A percentile compares a stretch with the other conserved stretches of the same genome.
Conservation (phyloP, 2,797 vertebrate genomes). For the Platalea minor region DNA sequence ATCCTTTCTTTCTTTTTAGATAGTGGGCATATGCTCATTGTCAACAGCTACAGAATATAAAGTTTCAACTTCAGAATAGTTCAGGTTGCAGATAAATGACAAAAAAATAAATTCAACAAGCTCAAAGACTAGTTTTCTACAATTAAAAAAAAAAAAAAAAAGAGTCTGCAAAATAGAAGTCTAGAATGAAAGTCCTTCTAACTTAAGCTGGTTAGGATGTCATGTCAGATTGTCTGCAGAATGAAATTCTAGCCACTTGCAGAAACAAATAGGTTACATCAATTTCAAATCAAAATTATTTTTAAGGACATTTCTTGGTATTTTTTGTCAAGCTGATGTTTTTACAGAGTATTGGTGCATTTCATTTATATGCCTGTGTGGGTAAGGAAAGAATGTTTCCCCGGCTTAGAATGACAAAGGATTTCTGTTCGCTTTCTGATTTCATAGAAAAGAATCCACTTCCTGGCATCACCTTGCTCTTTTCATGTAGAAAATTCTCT, state of each 20-base stretch:
- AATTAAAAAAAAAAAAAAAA: not conserved
- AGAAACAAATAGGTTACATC: not conserved
- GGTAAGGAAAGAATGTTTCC: not conserved
- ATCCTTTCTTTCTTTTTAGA: not conserved
- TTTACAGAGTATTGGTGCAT: not conserved
- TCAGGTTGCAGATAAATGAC: not conserved
- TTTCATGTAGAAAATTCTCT: not conserved
- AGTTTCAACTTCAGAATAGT: not conserved
- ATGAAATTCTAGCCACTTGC: not conserved
- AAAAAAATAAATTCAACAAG: not conserved
- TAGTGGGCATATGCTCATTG: not conserved
- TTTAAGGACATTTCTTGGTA: not conserved
- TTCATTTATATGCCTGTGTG: not conserved
- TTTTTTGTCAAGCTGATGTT: not conserved
- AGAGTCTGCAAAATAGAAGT: not conserved
- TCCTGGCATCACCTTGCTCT: not conserved
- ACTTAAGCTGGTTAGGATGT: not conserved
- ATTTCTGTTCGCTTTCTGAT: not conserved
- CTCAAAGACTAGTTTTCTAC: not conserved
- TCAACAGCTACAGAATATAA: not conserved
- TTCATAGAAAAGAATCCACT: not conserved
- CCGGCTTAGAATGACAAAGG: not conserved
- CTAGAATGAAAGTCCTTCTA: not conserved
- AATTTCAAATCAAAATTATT: not conserved
- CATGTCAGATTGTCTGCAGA: not conserved